Evolutionary conservation across 2,113 vertebrate genomes (phyloP).

Genomic region (Phylloscopus trochilus): DNA sequence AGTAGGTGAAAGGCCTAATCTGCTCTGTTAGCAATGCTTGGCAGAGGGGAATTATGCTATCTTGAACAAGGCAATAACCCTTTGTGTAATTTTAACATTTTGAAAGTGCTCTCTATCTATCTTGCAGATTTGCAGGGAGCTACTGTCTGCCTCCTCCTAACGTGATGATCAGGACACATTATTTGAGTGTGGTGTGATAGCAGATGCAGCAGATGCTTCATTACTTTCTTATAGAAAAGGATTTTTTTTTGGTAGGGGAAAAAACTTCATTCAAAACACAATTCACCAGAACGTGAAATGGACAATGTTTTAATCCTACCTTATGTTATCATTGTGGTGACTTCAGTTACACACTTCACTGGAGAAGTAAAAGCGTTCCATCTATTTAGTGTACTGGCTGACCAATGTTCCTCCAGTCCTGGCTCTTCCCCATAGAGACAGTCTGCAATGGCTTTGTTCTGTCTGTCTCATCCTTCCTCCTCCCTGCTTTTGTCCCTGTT

Average conservation of each 20-base stretch:
- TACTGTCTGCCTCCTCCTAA: neutral
- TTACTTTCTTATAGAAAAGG: neutral
- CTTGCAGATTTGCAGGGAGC: neutral
- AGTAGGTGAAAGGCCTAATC: neutral
- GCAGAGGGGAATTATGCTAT: neutral
- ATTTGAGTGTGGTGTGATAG: neutral
- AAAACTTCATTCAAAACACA: neutral
- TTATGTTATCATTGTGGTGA: neutral
- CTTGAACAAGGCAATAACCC: neutral
- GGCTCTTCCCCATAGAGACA: neutral
- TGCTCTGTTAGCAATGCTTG: neutral
- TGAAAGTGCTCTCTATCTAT: neutral
- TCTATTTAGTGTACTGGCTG: neutral
- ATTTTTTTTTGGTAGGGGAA: neutral
- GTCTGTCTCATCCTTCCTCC: neutral
- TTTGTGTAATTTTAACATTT: constrained; percentile 28
- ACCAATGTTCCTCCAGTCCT: neutral
- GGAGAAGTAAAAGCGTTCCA: neutral
- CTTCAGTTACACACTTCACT: neutral
- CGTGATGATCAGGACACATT: neutral
- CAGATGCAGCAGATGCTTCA: neutral
- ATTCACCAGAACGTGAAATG: neutral
- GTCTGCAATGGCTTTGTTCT: neutral
- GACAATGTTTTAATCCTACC: neutral
- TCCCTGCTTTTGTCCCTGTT: neutral